Evolutionary conservation across 1,140 invertebrate species (phyloP).

Genomic region (Lepidurus arcticus): DNA sequence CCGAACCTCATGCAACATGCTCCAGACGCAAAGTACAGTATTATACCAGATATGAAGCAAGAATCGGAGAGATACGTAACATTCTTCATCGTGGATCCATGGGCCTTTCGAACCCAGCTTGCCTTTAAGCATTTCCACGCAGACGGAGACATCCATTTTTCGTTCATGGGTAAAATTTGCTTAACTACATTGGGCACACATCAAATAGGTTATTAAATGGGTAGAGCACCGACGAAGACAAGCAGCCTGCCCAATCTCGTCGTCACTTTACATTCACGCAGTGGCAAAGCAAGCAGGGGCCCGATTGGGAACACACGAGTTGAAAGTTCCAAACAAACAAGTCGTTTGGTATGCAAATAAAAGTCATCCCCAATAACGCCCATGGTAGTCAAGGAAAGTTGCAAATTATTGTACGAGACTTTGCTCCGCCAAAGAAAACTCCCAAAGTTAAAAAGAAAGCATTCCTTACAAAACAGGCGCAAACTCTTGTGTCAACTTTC

Average conservation of each 20-base stretch:
- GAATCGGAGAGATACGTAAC: too few species aligned
- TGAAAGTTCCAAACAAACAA: neutral
- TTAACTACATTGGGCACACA: too few species aligned
- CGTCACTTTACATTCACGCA: neutral
- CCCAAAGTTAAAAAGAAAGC: too few species aligned
- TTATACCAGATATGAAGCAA: too few species aligned
- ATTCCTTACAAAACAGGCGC: too few species aligned
- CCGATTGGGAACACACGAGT: neutral
- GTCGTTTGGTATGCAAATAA: slow-evolving; percentile 9
- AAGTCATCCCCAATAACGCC: neutral
- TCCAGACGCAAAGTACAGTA: neutral
- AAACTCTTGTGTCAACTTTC: too few species aligned
- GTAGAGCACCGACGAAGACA: neutral
- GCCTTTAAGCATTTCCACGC: too few species aligned
- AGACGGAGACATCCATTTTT: too few species aligned
- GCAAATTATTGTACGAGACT: neutral
- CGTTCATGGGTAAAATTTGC: too few species aligned
- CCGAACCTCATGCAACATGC: neutral
- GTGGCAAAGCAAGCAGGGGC: neutral
- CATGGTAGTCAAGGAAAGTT: neutral
- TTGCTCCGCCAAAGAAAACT: neutral
- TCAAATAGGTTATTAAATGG: too few species aligned
- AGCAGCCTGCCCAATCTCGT: neutral
- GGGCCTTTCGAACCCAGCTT: too few species aligned
- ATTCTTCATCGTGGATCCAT: too few species aligned